Evolutionary conservation across 1,140 invertebrate species (phyloP).

Genomic region (Whitmania pigra): DNA sequence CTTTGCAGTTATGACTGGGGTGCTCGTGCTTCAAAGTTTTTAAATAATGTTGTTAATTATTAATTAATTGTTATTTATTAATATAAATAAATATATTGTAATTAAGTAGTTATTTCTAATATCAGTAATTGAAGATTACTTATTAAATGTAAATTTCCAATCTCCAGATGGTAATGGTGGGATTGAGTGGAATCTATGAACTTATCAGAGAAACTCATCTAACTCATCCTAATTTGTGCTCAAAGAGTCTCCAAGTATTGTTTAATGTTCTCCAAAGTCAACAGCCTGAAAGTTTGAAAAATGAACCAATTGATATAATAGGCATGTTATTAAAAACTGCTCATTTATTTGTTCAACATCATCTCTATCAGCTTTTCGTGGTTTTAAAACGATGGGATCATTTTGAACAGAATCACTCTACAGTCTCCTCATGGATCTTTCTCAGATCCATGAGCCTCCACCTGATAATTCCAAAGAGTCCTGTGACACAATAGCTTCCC

Average conservation of each 20-base stretch:
- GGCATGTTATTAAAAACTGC: constrained; percentile 43
- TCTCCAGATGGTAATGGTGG: constrained; percentile 71
- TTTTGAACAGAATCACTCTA: constrained; percentile 57
- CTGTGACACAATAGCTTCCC: constrained; percentile 53
- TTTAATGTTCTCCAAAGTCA: constrained; percentile 82
- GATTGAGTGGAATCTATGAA: constrained; percentile 76
- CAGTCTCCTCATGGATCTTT: constrained; percentile 62
- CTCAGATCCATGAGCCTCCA: constrained; percentile 42
- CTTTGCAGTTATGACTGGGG: too few relatives aligned
- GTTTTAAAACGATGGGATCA: neutral
- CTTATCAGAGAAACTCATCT: constrained; percentile 71
- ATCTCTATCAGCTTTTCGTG: neutral
- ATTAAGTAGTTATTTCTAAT: neutral
- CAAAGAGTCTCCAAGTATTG: constrained; percentile 68
- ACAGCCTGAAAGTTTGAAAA: constrained; percentile 65
- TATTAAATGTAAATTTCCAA: constrained; percentile 8
- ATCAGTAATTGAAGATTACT: neutral
- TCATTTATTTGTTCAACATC: neutral
- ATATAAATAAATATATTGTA: neutral
- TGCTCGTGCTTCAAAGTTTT: too few relatives aligned
- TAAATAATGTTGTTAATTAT: neutral
- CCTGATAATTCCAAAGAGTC: constrained; percentile 42
- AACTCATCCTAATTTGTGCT: constrained; percentile 68
- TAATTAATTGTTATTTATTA: too few relatives aligned
- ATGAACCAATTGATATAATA: constrained; percentile 59